Conservation (phyloP, 2,797 vertebrate genomes). For the Rhinichthys osculus region DNA sequence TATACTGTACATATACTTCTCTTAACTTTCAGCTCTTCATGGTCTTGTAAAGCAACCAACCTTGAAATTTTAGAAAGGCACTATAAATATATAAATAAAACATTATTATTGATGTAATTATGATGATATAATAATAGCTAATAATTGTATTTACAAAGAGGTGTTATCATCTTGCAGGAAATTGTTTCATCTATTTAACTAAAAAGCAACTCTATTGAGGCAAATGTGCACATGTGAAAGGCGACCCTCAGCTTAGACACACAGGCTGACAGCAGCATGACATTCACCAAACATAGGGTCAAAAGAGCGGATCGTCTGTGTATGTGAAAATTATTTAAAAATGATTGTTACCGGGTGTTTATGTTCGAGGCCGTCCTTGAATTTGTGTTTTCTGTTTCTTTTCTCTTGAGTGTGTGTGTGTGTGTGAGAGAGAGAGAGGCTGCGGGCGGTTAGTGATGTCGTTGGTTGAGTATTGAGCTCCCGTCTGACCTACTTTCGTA, state of each 20-base stretch:
- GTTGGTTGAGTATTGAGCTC: constrained; percentile 79
- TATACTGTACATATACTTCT: neutral
- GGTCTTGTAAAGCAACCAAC: neutral
- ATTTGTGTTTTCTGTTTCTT: constrained; percentile 2
- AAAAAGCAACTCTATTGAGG: neutral
- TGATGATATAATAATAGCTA: neutral
- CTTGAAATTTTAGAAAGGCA: neutral
- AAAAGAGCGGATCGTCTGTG: neutral
- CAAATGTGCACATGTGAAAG: neutral
- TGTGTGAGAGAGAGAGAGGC: constrained; percentile 60
- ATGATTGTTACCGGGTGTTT: neutral
- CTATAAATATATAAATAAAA: neutral
- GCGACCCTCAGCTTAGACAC: neutral
- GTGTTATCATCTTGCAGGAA: neutral
- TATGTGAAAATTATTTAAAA: neutral
- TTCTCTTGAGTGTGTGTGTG: constrained; percentile 47
- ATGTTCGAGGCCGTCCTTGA: constrained; percentile 1
- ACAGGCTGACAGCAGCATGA: neutral
- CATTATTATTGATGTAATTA: neutral
- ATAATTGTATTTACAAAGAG: neutral
- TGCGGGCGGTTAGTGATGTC: constrained; percentile 74
- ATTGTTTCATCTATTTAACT: neutral
- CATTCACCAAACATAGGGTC: neutral
- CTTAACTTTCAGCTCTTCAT: neutral
- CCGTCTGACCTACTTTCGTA: constrained; percentile 87